Evolutionary conservation across 2,888 invertebrate species (phyloP), one percentile per base, ranked within the genome.

Genomic region (Adelphocoris suturalis): DNA sequence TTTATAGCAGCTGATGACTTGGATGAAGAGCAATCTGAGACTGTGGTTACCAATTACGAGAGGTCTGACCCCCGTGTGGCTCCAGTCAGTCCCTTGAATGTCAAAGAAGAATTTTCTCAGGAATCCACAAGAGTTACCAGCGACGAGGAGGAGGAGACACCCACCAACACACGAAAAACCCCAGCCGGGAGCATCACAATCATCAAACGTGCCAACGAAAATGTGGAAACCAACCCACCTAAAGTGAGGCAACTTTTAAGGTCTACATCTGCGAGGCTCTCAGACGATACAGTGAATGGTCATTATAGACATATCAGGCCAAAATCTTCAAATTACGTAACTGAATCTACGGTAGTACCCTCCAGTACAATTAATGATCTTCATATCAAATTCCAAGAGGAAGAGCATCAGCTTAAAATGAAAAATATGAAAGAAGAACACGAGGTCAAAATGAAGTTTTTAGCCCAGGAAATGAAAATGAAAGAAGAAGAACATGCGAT

Each of bases 361-460:
- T 4, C 2, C 37, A 37, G 7, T 2, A 4, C 37, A 37, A 37
- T 37, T 7, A 7, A 37, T 37, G 37, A 37, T 37, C 2, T 23
- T 3, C 3, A 52, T 52, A 1, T 52, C 52, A 52, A 13, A 23
- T 19, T 11, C 9, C 68, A 0, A 23, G 68, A 68, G 27, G 23
- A 68, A 23, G 68, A 68, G 68, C 68, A 68, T 27, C 68, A 68
- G 23, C 11, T 68, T 23, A 68, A 23, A 23, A 68, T 68, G 68
- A 68, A 68, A 23, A 1, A 19, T 23, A 68, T 68, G 68, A 68
- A 68, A 68, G 68, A 68, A 23, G 68, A 68, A 68, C 68, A 68
- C 23, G 68, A 68, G 27, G 23, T 23, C 68, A 68, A 68, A 23
- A 68, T 68, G 68, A 68, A 68, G 12, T 11, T 23, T 3, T 68